Evolutionary conservation across 2,888 invertebrate species (phyloP), one percentile per base, ranked within the genome.

Genomic region (Epistrophe grossulariae): DNA sequence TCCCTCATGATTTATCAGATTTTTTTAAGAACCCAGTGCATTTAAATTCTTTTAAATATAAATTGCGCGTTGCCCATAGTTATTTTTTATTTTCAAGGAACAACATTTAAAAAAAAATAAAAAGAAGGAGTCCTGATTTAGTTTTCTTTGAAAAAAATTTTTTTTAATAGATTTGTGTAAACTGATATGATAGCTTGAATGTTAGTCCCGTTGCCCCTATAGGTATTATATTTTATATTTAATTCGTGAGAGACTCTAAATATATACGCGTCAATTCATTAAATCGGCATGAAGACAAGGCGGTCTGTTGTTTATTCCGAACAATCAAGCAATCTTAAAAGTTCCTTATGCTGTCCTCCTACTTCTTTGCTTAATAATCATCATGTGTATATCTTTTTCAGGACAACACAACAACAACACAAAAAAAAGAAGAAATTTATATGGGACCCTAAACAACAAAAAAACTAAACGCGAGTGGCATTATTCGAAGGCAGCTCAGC

Each of bases 201-300:
- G 68, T 3, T 55, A 5, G 62, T 84, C 83, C 84, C 83, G 88
- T 83, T 88, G 84, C 84, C 88, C 79, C 71, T 84, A 88, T 87
- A 60, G 24, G 24, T n/a, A 59, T 2, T 6, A 13, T 40, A 38
- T 55, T n/a, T 2, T 6, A 13, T 40, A 38, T 55, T n/a, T n/a
- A 59, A 17, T 62, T 79, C 79, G 74, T 71, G 79, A 59, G 84
- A 84, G 24, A 24, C 24, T 62, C 70, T 8, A n/a, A n/a, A n/a
- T 19, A 68, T 31, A 74, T 62, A 72, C 71, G 83, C 87, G 88
- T 84, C 82, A 52, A 83, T 84, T 84, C 79, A 88, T 84, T 88
- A 88, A 88, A 88, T 84, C 88, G 88, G 84, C 88, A 88, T 80
- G 45, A 88, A 88, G 84, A 84, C 88, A 88, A 88, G 88, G 88